A percentile compares a stretch with the other conserved stretches of the same genome.
These are phyloP conservation scores for Clytia hemisphaerica DNA, from an alignment of 30 jellyfish, hydroid and myxozoan species.

Conservation along the genomic window DNA sequence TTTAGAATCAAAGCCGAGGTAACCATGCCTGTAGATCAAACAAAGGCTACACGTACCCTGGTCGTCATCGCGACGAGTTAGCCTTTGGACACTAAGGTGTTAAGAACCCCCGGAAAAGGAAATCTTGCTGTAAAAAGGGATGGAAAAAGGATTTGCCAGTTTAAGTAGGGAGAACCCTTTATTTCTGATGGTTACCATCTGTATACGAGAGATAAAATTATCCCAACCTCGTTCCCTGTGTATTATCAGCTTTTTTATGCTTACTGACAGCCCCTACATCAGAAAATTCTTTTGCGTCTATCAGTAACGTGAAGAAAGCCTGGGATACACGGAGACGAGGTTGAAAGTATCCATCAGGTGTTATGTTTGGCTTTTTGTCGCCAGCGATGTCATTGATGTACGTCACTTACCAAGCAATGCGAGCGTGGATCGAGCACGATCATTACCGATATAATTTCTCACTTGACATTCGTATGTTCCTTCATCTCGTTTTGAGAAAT, in stretches of 20 bases:
- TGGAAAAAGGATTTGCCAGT: no score
- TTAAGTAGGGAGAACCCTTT: neutral
- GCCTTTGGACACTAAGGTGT: no score
- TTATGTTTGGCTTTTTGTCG: neutral
- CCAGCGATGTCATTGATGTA: neutral
- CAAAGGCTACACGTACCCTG: no score
- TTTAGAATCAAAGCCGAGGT: no score
- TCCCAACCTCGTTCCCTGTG: no score
- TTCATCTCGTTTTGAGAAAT: conserved; percentile 42
- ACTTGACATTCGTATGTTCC: conserved; percentile 78
- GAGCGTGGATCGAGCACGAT: conserved; percentile 42
- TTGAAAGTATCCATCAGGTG: neutral
- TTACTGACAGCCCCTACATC: no score
- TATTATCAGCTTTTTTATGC: no score
- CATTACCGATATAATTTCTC: conserved; percentile 51
- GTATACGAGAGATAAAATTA: neutral
- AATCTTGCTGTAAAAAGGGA: no score
- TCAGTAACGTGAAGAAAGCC: neutral
- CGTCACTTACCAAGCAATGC: conserved; percentile 46
- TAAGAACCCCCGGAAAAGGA: neutral
- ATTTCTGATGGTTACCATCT: neutral
- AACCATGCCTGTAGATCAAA: no score
- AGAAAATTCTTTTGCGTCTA: neutral
- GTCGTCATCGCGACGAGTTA: no score
- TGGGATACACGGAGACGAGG: neutral